phyloP scores from a whole-genome alignment of 2,113 vertebrate species.

The Sturnus vulgaris region DNA sequence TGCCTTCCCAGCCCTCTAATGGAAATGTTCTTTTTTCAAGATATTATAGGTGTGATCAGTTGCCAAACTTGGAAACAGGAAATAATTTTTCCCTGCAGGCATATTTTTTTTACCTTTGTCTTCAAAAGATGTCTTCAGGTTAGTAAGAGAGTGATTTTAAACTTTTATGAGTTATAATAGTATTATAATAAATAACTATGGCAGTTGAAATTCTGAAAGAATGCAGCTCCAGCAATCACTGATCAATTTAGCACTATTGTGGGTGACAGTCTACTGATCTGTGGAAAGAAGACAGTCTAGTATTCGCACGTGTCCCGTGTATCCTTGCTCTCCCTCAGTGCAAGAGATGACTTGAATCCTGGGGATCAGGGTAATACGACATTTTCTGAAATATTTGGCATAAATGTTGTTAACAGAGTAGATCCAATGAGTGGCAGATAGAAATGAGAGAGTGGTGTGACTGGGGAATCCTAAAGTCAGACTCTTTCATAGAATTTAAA shows the following conservation, averaged over 20 bases:
- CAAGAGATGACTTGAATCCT: neutral
- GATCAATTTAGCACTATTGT: neutral
- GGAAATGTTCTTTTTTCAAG: slow-evolving; percentile 13
- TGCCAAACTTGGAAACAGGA: neutral
- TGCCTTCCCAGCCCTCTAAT: neutral
- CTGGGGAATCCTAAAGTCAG: neutral
- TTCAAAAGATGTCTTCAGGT: neutral
- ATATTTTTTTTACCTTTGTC: neutral
- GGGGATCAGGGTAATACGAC: neutral
- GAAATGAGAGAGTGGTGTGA: neutral
- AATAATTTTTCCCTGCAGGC: neutral
- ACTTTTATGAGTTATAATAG: neutral
- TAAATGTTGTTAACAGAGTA: neutral
- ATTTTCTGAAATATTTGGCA: neutral
- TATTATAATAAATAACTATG: neutral
- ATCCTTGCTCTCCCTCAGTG: neutral
- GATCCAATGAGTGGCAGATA: neutral
- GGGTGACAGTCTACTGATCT: neutral
- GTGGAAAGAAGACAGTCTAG: neutral
- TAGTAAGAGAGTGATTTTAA: neutral
- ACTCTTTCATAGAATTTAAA: neutral
- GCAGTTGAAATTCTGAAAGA: neutral
- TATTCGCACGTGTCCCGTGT: neutral
- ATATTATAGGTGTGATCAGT: neutral
- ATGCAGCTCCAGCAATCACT: neutral